These are phyloP conservation scores for Dendroctonus valens DNA, from an alignment of 1,140 invertebrate genomes.

Conservation along the genomic window DNA sequence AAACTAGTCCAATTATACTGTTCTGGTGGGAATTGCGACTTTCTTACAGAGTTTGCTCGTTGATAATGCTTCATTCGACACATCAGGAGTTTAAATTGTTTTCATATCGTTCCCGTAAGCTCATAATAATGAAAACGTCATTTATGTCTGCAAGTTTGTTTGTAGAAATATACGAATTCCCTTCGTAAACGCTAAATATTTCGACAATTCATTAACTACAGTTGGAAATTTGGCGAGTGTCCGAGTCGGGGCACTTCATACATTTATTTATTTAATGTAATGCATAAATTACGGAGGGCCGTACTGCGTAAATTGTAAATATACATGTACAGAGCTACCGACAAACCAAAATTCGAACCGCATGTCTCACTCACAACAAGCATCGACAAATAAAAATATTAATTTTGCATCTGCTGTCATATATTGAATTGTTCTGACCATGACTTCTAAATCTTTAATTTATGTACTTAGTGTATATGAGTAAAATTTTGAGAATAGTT, in stretches of 20 bases:
- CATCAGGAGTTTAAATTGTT: no score
- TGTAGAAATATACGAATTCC: conserved; percentile 30
- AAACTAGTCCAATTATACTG: conserved; percentile 12
- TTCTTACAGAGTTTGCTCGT: not conserved
- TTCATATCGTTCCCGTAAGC: no score
- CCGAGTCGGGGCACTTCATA: conserved; percentile 28
- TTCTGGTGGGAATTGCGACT: not conserved
- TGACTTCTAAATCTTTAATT: no score
- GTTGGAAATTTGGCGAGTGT: conserved; percentile 27
- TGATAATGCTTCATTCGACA: no score
- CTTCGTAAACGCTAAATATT: conserved; percentile 44
- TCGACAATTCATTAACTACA: conserved; percentile 41
- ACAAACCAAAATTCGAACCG: conserved; percentile 13
- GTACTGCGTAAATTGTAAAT: conserved; percentile 38
- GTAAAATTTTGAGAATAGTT: no score
- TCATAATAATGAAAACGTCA: no score
- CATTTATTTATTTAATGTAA: conserved; percentile 46
- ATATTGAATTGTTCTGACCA: no score
- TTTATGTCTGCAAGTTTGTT: not conserved
- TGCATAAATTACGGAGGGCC: conserved; percentile 42
- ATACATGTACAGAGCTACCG: conserved; percentile 3
- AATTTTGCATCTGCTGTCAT: no score
- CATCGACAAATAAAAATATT: not conserved
- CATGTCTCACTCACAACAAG: conserved; percentile 2
- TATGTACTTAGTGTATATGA: no score